phyloP scores from a whole-genome alignment of 2,888 invertebrate genomes.

The Acanthopleura granulata region DNA sequence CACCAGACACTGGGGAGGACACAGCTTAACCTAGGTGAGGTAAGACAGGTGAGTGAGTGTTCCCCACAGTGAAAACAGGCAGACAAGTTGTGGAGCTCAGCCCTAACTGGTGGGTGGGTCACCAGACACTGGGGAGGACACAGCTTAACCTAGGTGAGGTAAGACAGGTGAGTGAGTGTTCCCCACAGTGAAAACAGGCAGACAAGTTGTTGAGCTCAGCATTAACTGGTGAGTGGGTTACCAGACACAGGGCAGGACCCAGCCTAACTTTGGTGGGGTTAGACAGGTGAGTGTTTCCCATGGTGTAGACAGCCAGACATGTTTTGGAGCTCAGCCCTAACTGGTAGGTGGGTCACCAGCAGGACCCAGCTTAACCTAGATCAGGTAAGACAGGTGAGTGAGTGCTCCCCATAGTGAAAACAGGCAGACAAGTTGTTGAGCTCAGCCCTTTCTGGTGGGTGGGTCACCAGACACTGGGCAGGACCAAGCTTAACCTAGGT shows the following conservation, averaged over 20 bases:
- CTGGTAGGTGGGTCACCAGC: slow-evolving; percentile 70
- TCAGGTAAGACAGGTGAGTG: slow-evolving; percentile 63
- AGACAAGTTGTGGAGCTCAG: slow-evolving; percentile 60
- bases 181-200: too few relatives aligned
- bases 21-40: slow-evolving; percentile 68
- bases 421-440: slow-evolving; percentile 64
- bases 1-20: slow-evolving; percentile 70
- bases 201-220: too few relatives aligned
- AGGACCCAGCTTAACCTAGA: slow-evolving; percentile 68
- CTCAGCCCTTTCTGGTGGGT: slow-evolving; percentile 69
- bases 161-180: slow-evolving; percentile 44
- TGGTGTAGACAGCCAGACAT: slow-evolving; percentile 62
- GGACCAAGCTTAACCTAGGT: slow-evolving; percentile 68
- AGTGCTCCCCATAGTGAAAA: slow-evolving; percentile 59
- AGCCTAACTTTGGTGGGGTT: too few relatives aligned
- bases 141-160: slow-evolving; percentile 69
- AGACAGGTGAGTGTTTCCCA: slow-evolving; percentile 61
- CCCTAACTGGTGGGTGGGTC: slow-evolving; percentile 69
- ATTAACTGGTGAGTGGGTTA: too few relatives aligned
- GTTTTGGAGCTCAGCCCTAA: slow-evolving; percentile 61
- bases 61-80: slow-evolving; percentile 63
- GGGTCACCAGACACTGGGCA: slow-evolving; percentile 69
- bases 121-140: slow-evolving; percentile 69
- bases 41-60: slow-evolving; percentile 57
- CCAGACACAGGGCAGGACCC: too few relatives aligned